Evolutionary conservation across 2,113 vertebrate genomes (phyloP).

Genomic region (Rhinoderma darwinii): DNA sequence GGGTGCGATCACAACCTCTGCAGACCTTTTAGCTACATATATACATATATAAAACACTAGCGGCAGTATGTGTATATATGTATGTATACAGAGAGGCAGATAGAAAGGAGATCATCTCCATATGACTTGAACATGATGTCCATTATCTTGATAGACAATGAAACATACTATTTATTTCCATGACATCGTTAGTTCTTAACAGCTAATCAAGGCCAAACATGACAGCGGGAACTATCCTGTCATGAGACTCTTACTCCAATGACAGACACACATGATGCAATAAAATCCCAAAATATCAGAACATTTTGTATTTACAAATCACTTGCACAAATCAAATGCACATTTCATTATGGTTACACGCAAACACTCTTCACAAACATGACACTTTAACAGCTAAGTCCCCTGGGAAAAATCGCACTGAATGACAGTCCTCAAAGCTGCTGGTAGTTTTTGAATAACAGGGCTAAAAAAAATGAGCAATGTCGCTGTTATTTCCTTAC

Average conservation of each 20-base stretch:
- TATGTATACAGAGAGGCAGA: neutral
- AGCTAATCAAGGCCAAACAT: conserved; percentile 8
- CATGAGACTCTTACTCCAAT: neutral
- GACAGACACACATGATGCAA: conserved; percentile 2
- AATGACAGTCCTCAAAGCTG: conserved; percentile 50
- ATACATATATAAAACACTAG: neutral
- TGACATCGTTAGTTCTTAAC: conserved; percentile 17
- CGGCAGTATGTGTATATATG: neutral
- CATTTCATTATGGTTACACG: conserved; percentile 54
- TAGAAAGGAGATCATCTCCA: neutral
- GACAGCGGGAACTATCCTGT: neutral
- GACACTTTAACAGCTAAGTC: conserved; percentile 54
- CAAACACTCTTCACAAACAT: conserved; percentile 54
- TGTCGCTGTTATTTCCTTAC: conserved; percentile 23
- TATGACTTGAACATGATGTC: neutral
- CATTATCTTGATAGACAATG: neutral
- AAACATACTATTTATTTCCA: neutral
- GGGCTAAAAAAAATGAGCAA: conserved; percentile 29
- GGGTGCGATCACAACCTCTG: neutral
- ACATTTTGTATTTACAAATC: conserved; percentile 54
- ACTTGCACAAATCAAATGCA: conserved; percentile 51
- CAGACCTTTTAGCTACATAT: neutral
- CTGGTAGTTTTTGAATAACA: conserved; percentile 46
- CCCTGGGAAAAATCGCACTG: conserved; percentile 40
- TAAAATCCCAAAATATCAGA: conserved; percentile 35